Conservation (phyloP, 2,888 invertebrate genomes). For the Trachelus troglodyta region DNA sequence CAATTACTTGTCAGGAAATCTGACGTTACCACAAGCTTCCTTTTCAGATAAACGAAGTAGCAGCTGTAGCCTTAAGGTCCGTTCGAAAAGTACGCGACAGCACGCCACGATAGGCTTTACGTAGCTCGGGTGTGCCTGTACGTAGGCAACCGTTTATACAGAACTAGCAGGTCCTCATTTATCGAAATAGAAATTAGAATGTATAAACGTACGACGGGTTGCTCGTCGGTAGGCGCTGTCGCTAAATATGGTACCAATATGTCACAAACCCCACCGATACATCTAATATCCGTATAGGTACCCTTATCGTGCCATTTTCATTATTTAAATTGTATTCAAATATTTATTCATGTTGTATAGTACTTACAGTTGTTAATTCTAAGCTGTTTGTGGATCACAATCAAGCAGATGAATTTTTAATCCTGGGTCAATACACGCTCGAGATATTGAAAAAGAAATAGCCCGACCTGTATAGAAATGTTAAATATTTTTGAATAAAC, state of each 20-base stretch:
- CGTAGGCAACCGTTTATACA: background rate
- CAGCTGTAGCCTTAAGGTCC: background rate
- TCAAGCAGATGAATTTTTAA: background rate
- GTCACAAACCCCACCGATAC: background rate
- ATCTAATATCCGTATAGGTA: background rate
- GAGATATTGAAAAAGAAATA: background rate
- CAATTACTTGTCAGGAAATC: slow-evolving; percentile 3
- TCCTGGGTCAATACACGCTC: background rate
- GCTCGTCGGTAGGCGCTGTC: background rate
- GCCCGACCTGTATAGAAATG: background rate
- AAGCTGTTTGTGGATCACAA: background rate
- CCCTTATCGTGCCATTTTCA: background rate
- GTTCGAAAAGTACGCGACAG: background rate
- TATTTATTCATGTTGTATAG: background rate
- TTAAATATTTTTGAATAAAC: background rate
- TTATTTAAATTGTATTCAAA: background rate
- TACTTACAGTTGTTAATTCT: background rate
- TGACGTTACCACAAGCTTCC: background rate
- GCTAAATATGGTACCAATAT: background rate
- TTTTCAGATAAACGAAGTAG: background rate
- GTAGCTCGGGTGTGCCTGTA: background rate
- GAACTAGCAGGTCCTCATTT: background rate
- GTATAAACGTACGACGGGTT: background rate
- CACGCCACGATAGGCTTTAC: background rate
- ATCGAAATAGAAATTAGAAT: background rate